A percentile compares a stretch with the other conserved stretches of the same genome.
Evolutionary conservation across 2,888 invertebrate species (phyloP).

Genomic region (Leptinotarsa haldemani): DNA sequence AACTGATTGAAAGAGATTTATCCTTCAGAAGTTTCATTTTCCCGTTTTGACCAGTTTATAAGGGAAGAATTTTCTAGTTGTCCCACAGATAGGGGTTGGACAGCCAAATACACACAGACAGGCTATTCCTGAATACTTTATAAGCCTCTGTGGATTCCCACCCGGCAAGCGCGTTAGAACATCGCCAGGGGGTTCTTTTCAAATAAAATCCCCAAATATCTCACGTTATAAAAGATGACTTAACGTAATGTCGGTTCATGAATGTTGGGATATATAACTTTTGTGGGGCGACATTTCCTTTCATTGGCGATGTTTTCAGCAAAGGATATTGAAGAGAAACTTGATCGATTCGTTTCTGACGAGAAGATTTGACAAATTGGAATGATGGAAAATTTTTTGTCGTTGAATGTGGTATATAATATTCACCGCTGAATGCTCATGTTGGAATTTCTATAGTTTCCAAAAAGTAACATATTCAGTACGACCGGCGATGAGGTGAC

Average conservation of each 20-base stretch:
- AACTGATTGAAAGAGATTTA: too few relatives aligned
- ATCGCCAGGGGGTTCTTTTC: conserved; percentile 8
- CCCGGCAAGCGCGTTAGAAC: conserved; percentile 13
- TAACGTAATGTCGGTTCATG: conserved; percentile 27
- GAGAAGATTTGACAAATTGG: neutral
- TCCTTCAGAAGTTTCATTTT: neutral
- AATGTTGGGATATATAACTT: conserved; percentile 26
- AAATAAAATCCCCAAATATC: conserved; percentile 19
- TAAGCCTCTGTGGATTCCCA: conserved; percentile 9
- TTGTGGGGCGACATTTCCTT: conserved; percentile 6
- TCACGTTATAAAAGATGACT: conserved; percentile 30
- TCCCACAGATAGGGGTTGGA: neutral
- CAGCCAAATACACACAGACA: conserved; percentile 12
- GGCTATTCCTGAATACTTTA: conserved; percentile 14
- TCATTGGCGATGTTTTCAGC: neutral
- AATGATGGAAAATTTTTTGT: too few relatives aligned
- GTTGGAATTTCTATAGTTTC: too few relatives aligned
- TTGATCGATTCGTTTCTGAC: neutral
- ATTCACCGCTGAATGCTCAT: too few relatives aligned
- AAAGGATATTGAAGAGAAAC: neutral
- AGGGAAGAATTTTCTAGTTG: neutral
- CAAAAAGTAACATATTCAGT: too few relatives aligned
- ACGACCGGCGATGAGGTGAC: too few relatives aligned
- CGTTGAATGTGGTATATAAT: too few relatives aligned
- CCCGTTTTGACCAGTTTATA: neutral